These are phyloP conservation scores for Tympanuchus pallidicinctus DNA, from an alignment of 2,113 vertebrate genomes.

Conservation along the genomic window DNA sequence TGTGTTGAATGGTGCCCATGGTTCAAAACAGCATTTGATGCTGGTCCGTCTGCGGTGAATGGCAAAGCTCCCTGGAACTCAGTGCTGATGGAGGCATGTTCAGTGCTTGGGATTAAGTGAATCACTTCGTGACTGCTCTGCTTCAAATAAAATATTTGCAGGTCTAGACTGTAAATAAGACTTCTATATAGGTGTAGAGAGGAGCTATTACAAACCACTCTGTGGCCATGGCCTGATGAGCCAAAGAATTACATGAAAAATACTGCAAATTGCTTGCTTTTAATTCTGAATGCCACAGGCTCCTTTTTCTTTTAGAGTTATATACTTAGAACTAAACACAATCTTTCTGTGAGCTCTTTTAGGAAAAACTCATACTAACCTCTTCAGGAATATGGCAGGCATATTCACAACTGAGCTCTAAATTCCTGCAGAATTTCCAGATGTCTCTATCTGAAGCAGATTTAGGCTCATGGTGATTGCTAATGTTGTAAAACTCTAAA, in stretches of 20 bases:
- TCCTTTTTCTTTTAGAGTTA: background rate
- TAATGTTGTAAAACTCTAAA: background rate
- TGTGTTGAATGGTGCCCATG: background rate
- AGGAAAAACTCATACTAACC: background rate
- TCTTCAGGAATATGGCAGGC: background rate
- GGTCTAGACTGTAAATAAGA: background rate
- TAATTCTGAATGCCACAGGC: background rate
- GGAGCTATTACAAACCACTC: background rate
- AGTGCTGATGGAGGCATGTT: background rate
- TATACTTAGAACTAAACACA: background rate
- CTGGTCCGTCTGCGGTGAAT: background rate
- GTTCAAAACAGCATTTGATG: background rate
- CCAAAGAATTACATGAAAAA: background rate
- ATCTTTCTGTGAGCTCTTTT: background rate
- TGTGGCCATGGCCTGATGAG: background rate
- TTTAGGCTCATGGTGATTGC: background rate
- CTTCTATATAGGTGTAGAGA: background rate
- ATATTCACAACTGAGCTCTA: background rate
- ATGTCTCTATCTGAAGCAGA: background rate
- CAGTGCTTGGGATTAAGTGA: background rate
- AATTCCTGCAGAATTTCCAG: background rate
- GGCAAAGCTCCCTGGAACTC: background rate
- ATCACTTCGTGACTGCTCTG: background rate
- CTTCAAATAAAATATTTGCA: background rate
- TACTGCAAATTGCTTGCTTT: background rate